Evolutionary conservation across 2,113 vertebrate species (phyloP), one percentile per base, ranked within the genome.

Genomic region (Upupa epops): DNA sequence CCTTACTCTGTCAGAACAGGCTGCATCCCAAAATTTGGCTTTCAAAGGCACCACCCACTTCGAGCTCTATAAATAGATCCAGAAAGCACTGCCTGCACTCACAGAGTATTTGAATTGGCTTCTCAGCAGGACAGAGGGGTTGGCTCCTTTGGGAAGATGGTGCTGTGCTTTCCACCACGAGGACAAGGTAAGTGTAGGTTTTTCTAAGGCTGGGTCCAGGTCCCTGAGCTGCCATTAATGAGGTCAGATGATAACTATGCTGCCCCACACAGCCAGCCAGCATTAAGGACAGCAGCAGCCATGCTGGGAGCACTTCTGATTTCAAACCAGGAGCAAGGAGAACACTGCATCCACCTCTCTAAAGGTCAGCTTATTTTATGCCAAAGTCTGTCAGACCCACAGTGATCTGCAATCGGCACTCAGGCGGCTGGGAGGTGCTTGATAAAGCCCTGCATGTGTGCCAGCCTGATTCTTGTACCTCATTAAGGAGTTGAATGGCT

Each of bases 311-410:
- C 76, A 45, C 59, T 86, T 92, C 48, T 60, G 11, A 66, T 28
- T 63, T 34, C 21, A 87, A 89, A 89, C 15, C 59, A 89, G 60
- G 64, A 89, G 61, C 77, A 86, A 95, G 54, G 61, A 89, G 83
- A 93, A 45, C 10, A 83, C 59, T 58, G 75, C 54, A 71, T 78
- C 75, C 7, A 36, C 36, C 49, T 66, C 74, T 42, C 3, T 83
- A 81, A 84, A 29, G 58, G 31, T 76, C 55, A 89, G 86, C 22
- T n/a, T 72, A 31, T 70, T 74, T 73, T 17, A 58, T 6, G 8
- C 55, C 40, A 42, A 42, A 42, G 40, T 42, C 72, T 88, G 72
- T 66, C 91, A 92, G 54, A 77, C 31, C 89, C 6, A 48, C 56
- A 88, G 78, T 64, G 78, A 82, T 31, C 32, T 61, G n/a, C 81